Evolutionary conservation across 2,797 vertebrate species (phyloP), one percentile per base, ranked within the genome.

Genomic region (Fistularia tabacaria): DNA sequence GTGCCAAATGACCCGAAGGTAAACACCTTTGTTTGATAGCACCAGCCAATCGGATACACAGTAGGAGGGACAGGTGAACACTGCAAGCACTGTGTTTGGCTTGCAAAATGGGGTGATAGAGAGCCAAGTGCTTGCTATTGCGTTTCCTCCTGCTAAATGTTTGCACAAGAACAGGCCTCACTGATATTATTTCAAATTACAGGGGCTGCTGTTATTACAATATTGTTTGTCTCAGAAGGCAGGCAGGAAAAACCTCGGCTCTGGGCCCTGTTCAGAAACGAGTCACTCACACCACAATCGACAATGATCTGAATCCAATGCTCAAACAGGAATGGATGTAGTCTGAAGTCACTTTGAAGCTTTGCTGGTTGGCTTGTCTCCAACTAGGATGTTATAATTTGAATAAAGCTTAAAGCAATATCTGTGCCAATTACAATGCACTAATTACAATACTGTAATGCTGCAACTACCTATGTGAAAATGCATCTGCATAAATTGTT

Each of bases 211-310:
- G 66, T 76, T 70, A 65, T 78, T 79, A 75, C 74, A 57, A 66
- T 77, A 59, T 72, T 77, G 73, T 77, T 77, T 83, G 75, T 73
- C 75, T 68, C 59, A 52, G 47, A 13, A 45, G 60, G 11, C 38
- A 59, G 48, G 52, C 25, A 3, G 25, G 25, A 25, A 25, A n/a
- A 25, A 25, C 63, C 39, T 76, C 79, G 79, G 75, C 77, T 64
- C 54, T 0, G 41, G 36, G 56, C 79, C 69, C 9, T 1, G 36
- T 39, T 63, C 63, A 75, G 60, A 59, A 38, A 66, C 66, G 0
- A 10, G 42, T 47, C 4, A 0, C 60, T 64, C 71, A 38, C 50
- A 0, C 15, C 55, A 66, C 45, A 54, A 68, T 65, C 49, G 72
- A 54, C 62, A 44, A 41, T 79, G 57, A 50, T 57, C 49, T 52